Conservation (phyloP, 1,140 invertebrate species). For the Prorops nasuta region DNA sequence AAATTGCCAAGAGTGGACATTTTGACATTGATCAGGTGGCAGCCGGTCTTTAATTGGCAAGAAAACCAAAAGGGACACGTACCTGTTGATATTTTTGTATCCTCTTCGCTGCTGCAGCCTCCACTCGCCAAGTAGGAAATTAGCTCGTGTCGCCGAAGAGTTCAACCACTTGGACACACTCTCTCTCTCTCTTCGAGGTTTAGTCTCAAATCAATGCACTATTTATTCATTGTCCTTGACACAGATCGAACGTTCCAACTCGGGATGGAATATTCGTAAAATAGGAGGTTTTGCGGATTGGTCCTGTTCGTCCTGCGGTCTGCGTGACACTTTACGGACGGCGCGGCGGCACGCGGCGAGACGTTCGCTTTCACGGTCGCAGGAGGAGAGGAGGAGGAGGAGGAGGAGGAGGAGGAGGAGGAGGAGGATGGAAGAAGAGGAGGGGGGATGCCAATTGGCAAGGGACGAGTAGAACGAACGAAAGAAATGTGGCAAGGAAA, state of each 20-base stretch:
- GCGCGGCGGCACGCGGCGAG: neutral
- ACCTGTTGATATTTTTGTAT: slow-evolving; percentile 26
- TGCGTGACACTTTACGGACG: slow-evolving; percentile 1
- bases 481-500: slow-evolving; percentile 11
- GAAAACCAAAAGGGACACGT: slow-evolving; percentile 4
- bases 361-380: slow-evolving; percentile 1
- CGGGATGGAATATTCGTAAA: neutral
- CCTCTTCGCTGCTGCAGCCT: neutral
- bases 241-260: neutral
- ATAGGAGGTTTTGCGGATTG: neutral
- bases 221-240: too few relatives aligned
- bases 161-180: neutral
- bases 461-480: slow-evolving; percentile 9
- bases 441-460: neutral
- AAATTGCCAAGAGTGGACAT: too few relatives aligned
- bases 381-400: slow-evolving; percentile 3
- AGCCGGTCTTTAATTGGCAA: too few relatives aligned
- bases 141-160: too few relatives aligned
- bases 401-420: neutral
- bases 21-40: too few relatives aligned
- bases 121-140: neutral
- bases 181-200: neutral
- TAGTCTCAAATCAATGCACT: too few relatives aligned
- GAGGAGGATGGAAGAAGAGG: neutral
- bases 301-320: neutral